phyloP scores from a whole-genome alignment of 2,797 vertebrate species.

The Sylvilagus floridanus region DNA sequence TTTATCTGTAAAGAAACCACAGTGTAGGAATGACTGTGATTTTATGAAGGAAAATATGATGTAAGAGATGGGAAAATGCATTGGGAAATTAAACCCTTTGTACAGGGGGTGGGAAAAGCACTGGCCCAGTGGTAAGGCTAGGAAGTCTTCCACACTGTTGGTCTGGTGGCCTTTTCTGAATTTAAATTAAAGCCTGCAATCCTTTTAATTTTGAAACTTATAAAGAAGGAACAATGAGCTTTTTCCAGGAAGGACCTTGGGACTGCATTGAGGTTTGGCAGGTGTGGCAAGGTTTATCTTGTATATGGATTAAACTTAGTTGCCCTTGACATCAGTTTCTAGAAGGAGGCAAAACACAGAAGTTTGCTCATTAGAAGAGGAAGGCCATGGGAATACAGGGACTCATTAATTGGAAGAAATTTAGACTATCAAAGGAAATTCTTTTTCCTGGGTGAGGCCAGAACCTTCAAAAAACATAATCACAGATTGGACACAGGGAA shows the following conservation, averaged over 20 bases:
- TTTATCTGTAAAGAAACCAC: conserved; percentile 58
- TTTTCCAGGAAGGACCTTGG: not conserved
- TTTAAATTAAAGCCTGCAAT: not conserved
- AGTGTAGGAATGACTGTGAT: not conserved
- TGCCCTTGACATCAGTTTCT: not conserved
- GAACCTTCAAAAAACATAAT: not conserved
- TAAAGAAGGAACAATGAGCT: not conserved
- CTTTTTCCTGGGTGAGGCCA: not conserved
- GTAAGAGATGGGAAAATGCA: not conserved
- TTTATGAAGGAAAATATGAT: not conserved
- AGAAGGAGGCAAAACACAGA: not conserved
- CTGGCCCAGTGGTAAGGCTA: not conserved
- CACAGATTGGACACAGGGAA: not conserved
- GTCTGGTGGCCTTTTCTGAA: not conserved
- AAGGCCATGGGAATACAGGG: not conserved
- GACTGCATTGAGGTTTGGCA: not conserved
- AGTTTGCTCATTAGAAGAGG: not conserved
- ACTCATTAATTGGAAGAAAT: not conserved
- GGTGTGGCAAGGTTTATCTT: not conserved
- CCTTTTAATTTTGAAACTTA: conserved; percentile 22
- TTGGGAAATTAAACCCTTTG: not conserved
- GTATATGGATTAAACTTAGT: not conserved
- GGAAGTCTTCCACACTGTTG: not conserved
- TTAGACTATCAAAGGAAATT: not conserved
- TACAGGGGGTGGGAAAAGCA: conserved; percentile 2